Evolutionary conservation across 2,888 invertebrate genomes (phyloP), one percentile per base, ranked within the genome.

Genomic region (Acleris literana): DNA sequence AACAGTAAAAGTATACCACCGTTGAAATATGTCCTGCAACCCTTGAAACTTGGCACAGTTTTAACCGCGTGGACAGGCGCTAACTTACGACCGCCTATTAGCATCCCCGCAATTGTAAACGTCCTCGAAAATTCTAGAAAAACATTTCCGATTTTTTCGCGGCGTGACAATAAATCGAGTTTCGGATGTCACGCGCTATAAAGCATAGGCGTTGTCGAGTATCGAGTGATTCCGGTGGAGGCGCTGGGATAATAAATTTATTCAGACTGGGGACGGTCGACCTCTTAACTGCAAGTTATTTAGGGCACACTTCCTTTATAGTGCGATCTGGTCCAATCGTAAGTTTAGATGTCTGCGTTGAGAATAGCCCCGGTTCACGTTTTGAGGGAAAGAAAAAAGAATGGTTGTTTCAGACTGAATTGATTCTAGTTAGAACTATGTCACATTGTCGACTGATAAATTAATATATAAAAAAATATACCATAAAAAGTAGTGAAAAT

Each of bases 181-280:
- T 87, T 88, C 92, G 92, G 92, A 92, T 89, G 90, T 90, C 86
- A 92, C 82, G 92, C 88, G 85, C 82, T 91, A 92, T 92, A 92
- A 92, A 91, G 85, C 92, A 88, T 89, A 90, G 90, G 87, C 90
- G 88, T 86, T 81, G 85, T 83, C 81, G 89, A 87, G 87, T 90
- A 91, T 91, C 90, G 88, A 89, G 87, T 82, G 84, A 86, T 85
- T 92, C 91, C 91, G 90, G 88, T 80, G 78, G 78, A 80, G 76
- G 78, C 77, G 78, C 75, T 77, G 73, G 74, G 68, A 74, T 82
- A 76, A 84, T 79, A 88, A 90, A 92, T 91, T 88, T 92, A 92
- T 92, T 91, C 92, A 90, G 85, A 84, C 84, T 73, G 82, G 85
- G 84, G 85, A 80, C 81, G 72, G 78, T 65, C 84, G 85, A 82